phyloP scores from a whole-genome alignment of 1,140 invertebrate genomes.

The Megalopta genalis region DNA sequence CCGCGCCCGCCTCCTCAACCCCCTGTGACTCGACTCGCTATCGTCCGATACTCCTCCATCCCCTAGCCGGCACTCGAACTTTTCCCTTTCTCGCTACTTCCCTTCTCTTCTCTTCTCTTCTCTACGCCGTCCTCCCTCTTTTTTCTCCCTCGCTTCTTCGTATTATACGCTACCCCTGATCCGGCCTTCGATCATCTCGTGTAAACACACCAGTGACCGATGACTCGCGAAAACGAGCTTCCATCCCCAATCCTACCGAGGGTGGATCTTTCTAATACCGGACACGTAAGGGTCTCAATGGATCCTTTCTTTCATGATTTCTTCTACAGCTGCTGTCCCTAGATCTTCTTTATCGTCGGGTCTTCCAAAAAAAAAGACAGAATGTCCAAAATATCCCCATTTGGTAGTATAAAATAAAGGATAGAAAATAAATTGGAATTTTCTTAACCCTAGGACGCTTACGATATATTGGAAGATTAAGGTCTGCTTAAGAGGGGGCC shows the following conservation, averaged over 20 bases:
- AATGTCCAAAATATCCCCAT: no score
- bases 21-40: slow-evolving; percentile 60
- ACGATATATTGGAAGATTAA: no score
- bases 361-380: no score
- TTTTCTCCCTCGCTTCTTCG: slow-evolving; percentile 15
- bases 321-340: no score
- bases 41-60: slow-evolving; percentile 67
- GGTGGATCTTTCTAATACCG: no score
- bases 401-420: no score
- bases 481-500: no score
- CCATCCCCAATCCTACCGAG: background rate
- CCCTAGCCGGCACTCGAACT: slow-evolving; percentile 49
- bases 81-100: slow-evolving; percentile 31
- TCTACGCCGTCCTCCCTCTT: background rate
- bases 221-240: slow-evolving; percentile 21
- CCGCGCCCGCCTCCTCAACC: slow-evolving; percentile 61
- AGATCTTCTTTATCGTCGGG: no score
- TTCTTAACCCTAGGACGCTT: no score
- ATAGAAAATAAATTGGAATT: no score
- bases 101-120: slow-evolving; percentile 13
- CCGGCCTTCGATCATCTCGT: slow-evolving; percentile 51
- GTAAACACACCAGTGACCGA: slow-evolving; percentile 53
- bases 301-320: background rate
- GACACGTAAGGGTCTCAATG: no score
- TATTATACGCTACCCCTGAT: slow-evolving; percentile 50